phyloP scores from a whole-genome alignment of 1,140 invertebrate genomes.

The Trichonephila inaurata region DNA sequence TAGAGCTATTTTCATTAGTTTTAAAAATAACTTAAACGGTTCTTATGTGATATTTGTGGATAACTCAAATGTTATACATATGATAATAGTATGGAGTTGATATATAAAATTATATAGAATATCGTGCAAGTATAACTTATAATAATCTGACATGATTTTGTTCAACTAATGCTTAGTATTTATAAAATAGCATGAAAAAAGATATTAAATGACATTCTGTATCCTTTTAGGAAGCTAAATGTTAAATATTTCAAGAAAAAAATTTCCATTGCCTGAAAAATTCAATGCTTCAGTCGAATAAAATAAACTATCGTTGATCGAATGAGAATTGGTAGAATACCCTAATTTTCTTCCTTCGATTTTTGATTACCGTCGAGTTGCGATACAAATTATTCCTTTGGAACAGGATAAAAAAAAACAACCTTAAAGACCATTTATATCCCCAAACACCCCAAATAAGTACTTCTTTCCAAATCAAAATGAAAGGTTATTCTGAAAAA shows the following conservation, averaged over 20 bases:
- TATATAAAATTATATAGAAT: no score
- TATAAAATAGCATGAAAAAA: background rate
- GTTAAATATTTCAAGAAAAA: background rate
- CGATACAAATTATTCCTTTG: background rate
- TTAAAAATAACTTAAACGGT: no score
- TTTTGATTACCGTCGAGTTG: background rate
- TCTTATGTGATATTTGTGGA: no score
- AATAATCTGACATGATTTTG: no score
- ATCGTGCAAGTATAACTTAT: no score
- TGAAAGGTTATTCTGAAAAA: constrained; percentile 10
- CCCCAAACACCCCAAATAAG: background rate
- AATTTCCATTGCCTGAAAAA: no score
- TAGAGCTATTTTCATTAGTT: no score
- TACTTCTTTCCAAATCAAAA: background rate
- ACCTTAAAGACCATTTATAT: background rate
- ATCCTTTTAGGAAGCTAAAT: no score
- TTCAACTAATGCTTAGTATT: background rate
- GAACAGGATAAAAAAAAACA: background rate
- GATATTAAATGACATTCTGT: background rate
- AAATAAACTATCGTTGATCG: background rate
- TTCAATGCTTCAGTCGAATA: background rate
- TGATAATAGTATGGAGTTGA: no score
- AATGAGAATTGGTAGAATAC: background rate
- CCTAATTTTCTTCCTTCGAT: background rate
- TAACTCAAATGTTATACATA: no score